These are phyloP conservation scores for Sparidentex hasta DNA, from an alignment of 2,797 vertebrate species.

Conservation along the genomic window DNA sequence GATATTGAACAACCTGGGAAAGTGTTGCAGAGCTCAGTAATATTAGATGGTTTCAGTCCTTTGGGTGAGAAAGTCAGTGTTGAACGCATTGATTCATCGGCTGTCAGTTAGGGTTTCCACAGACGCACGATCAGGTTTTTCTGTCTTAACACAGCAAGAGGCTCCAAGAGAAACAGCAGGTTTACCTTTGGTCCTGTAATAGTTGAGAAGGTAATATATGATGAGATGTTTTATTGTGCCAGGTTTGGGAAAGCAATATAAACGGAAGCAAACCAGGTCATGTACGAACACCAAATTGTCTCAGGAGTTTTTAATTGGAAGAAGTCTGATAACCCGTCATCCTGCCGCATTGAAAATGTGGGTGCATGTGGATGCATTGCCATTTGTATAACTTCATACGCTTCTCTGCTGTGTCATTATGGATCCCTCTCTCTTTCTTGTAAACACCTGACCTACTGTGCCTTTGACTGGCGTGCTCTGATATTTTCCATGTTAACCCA, in stretches of 20 bases:
- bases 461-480: too few species aligned
- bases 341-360: neutral
- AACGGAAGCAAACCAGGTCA: neutral
- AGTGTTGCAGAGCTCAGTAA: constrained; percentile 72
- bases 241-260: neutral
- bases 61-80: constrained; percentile 49
- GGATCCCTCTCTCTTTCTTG: too few species aligned
- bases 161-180: neutral
- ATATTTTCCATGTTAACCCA: too few species aligned
- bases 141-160: neutral
- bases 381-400: neutral
- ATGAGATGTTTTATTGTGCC: neutral
- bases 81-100: constrained; percentile 22
- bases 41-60: constrained; percentile 64
- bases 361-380: neutral
- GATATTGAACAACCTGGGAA: constrained; percentile 80
- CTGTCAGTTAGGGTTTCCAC: constrained; percentile 19
- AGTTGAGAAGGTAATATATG: neutral
- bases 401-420: neutral
- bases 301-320: neutral
- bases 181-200: neutral
- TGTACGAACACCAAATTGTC: neutral
- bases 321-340: neutral
- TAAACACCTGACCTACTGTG: too few species aligned
- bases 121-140: constrained; percentile 18